Evolutionary conservation across 2,797 vertebrate species (phyloP).

Genomic region (Natrix natrix): DNA sequence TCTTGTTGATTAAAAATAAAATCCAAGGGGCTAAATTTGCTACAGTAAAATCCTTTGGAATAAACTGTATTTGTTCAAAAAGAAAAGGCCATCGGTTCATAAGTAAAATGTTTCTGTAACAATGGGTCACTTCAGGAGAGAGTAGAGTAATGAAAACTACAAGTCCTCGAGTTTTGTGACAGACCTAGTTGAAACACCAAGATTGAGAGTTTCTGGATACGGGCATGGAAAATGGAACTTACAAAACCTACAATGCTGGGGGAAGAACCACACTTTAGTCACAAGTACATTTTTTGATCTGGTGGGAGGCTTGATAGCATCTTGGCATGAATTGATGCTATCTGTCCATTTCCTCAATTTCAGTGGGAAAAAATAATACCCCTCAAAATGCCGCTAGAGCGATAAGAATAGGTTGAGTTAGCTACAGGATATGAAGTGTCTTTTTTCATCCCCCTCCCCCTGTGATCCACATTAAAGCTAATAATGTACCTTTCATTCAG

Average conservation of each 20-base stretch:
- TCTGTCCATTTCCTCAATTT: conserved; percentile 18
- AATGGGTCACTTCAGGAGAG: conserved; percentile 44
- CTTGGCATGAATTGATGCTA: conserved; percentile 11
- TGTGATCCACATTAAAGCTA: conserved; percentile 26
- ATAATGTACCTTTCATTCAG: neutral
- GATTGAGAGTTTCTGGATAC: neutral
- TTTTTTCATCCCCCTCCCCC: conserved; percentile 29
- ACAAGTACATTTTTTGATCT: conserved; percentile 7
- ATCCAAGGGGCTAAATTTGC: conserved; percentile 40
- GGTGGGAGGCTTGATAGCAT: conserved; percentile 35
- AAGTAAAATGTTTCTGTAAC: conserved; percentile 42
- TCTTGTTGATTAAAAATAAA: conserved; percentile 32
- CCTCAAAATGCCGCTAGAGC: conserved; percentile 42
- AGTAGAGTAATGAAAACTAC: conserved; percentile 8
- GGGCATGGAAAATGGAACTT: conserved; percentile 22
- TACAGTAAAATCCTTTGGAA: conserved; percentile 14
- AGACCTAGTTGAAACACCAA: conserved; percentile 23
- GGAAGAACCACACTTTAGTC: conserved; percentile 41
- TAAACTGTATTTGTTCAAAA: neutral
- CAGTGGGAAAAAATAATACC: conserved; percentile 22
- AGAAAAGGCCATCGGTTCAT: conserved; percentile 13
- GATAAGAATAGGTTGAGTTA: conserved; percentile 42
- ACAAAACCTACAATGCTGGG: neutral
- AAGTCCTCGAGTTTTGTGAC: neutral
- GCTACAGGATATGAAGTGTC: conserved; percentile 29